Percentiles rank a stretch among this genome's conserved stretches.
Conservation (phyloP, 1,140 invertebrate genomes). For the Wiebesia pumilae region DNA sequence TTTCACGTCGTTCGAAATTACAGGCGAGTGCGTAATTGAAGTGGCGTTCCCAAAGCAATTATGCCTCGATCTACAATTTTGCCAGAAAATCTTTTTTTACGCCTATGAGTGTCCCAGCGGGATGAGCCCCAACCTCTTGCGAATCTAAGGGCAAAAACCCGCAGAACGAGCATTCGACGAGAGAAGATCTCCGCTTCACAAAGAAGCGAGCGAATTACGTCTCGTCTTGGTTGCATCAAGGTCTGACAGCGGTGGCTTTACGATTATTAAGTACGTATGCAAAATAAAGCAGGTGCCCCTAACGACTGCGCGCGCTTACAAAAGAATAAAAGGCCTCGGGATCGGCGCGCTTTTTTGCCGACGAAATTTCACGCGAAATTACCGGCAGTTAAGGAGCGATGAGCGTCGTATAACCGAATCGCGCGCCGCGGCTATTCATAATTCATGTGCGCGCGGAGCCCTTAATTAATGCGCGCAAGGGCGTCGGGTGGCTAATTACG, state of each 20-base stretch:
- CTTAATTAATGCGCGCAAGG: slow-evolving; percentile 38
- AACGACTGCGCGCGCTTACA: background rate
- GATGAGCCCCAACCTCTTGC: background rate
- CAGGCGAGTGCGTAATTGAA: too few relatives aligned
- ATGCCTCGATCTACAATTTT: too few relatives aligned
- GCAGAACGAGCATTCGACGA: too few relatives aligned
- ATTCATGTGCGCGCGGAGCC: background rate
- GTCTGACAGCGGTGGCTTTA: background rate
- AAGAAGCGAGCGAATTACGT: background rate
- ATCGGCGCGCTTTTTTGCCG: background rate
- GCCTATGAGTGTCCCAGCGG: background rate
- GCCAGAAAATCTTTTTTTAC: too few relatives aligned
- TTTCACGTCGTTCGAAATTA: too few relatives aligned
- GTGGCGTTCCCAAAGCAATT: too few relatives aligned
- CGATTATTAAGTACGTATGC: background rate
- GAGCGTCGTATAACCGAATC: background rate
- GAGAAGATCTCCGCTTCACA: too few relatives aligned
- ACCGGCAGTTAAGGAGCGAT: background rate
- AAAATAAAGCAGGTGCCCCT: slow-evolving; percentile 18
- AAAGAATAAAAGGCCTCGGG: background rate
- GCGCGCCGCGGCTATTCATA: slow-evolving; percentile 9
- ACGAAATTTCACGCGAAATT: slow-evolving; percentile 35
- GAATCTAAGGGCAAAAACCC: background rate
- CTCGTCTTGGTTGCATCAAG: background rate
- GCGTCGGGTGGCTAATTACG: slow-evolving; percentile 33